Percentiles rank a stretch among this genome's conserved stretches.
Conservation (phyloP, 2,888 invertebrate species). For the Mylabris sibirica region DNA sequence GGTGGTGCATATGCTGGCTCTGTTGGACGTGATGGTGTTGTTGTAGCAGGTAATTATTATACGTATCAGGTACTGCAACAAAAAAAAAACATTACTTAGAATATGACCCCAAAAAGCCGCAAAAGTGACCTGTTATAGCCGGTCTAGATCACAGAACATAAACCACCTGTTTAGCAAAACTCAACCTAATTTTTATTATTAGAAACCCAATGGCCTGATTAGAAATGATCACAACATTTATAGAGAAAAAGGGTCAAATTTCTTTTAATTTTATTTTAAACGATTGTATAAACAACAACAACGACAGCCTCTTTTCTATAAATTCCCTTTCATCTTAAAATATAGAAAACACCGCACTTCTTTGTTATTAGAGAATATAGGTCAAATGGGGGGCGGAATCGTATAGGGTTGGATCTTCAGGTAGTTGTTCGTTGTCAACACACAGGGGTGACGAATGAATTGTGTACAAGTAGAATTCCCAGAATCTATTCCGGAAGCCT, state of each 20-base stretch:
- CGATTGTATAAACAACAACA: neutral
- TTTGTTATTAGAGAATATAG: constrained; percentile 39
- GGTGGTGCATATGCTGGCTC: constrained; percentile 54
- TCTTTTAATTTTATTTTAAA: neutral
- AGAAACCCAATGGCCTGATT: constrained; percentile 29
- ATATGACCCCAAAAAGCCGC: no score
- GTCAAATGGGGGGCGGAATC: constrained; percentile 42
- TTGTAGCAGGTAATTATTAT: constrained; percentile 65
- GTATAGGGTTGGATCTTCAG: constrained; percentile 39
- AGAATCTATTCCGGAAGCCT: constrained; percentile 39
- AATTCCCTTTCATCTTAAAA: neutral
- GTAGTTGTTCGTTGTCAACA: constrained; percentile 20
- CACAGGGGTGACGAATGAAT: constrained; percentile 20
- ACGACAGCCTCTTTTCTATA: no score
- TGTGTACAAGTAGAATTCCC: neutral
- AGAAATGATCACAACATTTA: constrained; percentile 10
- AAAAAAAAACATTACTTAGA: constrained; percentile 34
- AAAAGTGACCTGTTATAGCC: no score
- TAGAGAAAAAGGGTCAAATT: constrained; percentile 14
- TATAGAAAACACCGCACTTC: neutral
- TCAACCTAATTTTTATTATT: constrained; percentile 10
- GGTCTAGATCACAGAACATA: neutral
- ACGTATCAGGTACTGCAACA: constrained; percentile 71
- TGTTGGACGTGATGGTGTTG: constrained; percentile 59
- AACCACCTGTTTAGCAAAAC: constrained; percentile 1